Conservation (phyloP, 2,113 vertebrate species). For the Pithys albifrons region DNA sequence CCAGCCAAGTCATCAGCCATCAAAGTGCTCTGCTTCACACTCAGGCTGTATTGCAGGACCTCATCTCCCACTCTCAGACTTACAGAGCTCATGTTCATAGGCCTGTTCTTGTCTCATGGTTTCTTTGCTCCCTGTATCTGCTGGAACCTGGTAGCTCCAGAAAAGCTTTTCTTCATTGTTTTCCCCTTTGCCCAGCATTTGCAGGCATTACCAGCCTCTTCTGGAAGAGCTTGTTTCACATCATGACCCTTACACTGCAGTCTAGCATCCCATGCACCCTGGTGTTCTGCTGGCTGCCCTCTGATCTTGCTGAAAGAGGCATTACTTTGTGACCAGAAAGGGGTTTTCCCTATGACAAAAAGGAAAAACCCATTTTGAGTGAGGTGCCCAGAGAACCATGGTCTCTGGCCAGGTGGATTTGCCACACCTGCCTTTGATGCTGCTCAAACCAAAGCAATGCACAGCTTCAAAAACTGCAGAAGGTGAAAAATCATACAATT, state of each 20-base stretch:
- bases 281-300: not conserved
- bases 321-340: not conserved
- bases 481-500: not conserved
- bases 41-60: not conserved
- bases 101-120: not conserved
- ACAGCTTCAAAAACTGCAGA: not conserved
- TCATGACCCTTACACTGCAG: not conserved
- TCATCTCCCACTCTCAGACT: not conserved
- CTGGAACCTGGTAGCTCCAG: not conserved
- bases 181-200: not conserved
- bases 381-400: fast-evolving
- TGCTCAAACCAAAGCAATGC: not conserved
- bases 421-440: not conserved
- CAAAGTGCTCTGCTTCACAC: not conserved
- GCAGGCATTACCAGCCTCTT: not conserved
- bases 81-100: not conserved
- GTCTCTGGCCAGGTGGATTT: not conserved
- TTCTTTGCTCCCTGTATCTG: not conserved
- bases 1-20: not conserved
- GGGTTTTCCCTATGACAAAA: not conserved
- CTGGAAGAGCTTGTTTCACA: not conserved
- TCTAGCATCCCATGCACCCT: not conserved
- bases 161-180: fast-evolving
- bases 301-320: not conserved
- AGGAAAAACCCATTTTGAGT: not conserved